Evolutionary conservation across 2,113 vertebrate genomes (phyloP).

Genomic region (Corythornis cristatus): DNA sequence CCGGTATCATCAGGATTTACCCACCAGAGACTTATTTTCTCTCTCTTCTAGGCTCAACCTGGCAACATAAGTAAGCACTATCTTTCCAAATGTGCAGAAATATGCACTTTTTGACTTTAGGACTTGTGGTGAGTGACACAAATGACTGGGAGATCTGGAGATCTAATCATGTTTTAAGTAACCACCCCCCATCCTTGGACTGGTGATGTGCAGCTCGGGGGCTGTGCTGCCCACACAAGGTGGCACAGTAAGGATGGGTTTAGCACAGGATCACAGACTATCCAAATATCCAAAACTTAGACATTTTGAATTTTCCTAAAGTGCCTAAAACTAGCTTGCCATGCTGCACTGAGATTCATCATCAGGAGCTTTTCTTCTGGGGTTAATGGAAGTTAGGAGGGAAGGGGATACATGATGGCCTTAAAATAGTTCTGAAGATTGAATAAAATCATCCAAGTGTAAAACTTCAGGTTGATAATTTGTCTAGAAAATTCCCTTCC

Average conservation of each 20-base stretch:
- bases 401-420: background rate
- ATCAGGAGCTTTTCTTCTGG: background rate
- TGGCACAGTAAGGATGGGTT: background rate
- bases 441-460: background rate
- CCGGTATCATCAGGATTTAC: background rate
- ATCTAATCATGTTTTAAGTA: background rate
- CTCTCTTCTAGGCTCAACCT: background rate
- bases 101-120: background rate
- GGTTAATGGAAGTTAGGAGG: background rate
- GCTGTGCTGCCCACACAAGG: background rate
- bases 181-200: background rate
- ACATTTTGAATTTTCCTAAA: background rate
- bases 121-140: background rate
- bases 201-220: background rate
- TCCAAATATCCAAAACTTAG: background rate
- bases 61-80: background rate
- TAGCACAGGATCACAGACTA: background rate
- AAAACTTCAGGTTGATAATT: background rate
- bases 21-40: background rate
- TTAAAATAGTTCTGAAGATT: background rate
- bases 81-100: background rate
- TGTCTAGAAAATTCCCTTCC: background rate
- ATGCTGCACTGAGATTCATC: fast-evolving
- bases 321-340: background rate
- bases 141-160: background rate